Evolutionary conservation across 2,888 invertebrate genomes (phyloP).

Genomic region (Ecliptopera silaceata): DNA sequence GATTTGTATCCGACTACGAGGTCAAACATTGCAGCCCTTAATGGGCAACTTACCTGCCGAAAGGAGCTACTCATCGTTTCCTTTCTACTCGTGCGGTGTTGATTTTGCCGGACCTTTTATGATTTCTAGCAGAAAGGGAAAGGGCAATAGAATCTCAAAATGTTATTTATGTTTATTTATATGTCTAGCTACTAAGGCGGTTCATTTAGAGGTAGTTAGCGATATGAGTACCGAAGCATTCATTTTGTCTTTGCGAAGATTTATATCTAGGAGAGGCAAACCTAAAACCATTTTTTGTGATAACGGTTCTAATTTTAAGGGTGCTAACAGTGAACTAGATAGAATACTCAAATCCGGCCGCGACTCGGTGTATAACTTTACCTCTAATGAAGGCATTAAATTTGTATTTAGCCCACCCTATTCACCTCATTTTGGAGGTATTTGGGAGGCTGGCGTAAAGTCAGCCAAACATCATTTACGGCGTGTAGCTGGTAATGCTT

Average conservation of each 20-base stretch:
- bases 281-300: no score
- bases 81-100: not conserved
- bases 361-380: not conserved
- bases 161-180: constrained; percentile 2
- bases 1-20: no score
- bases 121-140: not conserved
- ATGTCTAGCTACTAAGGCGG: not conserved
- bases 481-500: no score
- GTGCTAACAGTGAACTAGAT: no score
- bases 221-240: not conserved
- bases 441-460: no score
- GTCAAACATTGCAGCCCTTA: no score
- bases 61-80: not conserved
- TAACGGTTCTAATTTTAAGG: no score
- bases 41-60: not conserved
- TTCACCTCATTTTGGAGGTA: no score
- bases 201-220: not conserved
- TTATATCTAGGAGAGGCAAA: no score
- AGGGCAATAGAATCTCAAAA: not conserved
- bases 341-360: not conserved
- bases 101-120: not conserved
- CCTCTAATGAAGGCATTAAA: not conserved
- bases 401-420: no score
- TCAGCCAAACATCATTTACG: no score
- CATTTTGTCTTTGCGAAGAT: no score